A percentile compares a stretch with the other conserved stretches of the same genome.
Evolutionary conservation across 1,140 invertebrate species (phyloP).

Genomic region (Pogonomyrmex barbatus): DNA sequence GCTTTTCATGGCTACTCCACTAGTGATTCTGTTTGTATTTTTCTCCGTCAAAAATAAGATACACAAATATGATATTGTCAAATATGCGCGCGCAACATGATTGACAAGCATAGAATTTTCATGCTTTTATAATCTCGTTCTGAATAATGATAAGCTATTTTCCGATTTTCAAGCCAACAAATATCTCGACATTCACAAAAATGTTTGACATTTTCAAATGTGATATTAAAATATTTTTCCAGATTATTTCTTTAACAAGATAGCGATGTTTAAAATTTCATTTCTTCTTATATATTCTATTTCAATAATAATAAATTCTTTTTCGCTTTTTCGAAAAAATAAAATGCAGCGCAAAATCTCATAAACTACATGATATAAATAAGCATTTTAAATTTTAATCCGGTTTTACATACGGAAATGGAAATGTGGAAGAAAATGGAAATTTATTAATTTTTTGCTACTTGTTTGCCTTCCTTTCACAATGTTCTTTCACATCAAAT

Average conservation of each 20-base stretch:
- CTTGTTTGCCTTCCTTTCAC: too few relatives aligned
- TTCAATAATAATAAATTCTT: not conserved
- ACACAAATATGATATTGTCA: not conserved
- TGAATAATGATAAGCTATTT: constrained; percentile 31
- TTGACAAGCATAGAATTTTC: constrained; percentile 23
- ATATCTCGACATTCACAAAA: not conserved
- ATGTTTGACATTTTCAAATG: not conserved
- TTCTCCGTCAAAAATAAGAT: constrained; percentile 12
- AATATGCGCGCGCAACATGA: not conserved
- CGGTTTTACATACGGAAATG: not conserved
- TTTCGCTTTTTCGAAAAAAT: not conserved
- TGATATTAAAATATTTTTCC: not conserved
- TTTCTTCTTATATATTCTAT: not conserved
- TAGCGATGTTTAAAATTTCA: not conserved
- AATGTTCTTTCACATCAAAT: not conserved
- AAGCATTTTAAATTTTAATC: not conserved
- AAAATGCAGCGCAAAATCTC: not conserved
- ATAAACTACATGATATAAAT: constrained; percentile 7
- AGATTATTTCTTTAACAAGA: not conserved
- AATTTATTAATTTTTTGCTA: constrained; percentile 18
- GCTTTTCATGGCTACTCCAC: constrained; percentile 4
- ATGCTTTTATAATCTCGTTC: not conserved
- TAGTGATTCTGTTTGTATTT: constrained; percentile 14
- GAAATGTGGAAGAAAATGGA: not conserved
- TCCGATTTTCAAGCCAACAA: constrained; percentile 21